Evolutionary conservation across 2,888 invertebrate genomes (phyloP), one percentile per base, ranked within the genome.

Genomic region (Acanthopleura granulata): DNA sequence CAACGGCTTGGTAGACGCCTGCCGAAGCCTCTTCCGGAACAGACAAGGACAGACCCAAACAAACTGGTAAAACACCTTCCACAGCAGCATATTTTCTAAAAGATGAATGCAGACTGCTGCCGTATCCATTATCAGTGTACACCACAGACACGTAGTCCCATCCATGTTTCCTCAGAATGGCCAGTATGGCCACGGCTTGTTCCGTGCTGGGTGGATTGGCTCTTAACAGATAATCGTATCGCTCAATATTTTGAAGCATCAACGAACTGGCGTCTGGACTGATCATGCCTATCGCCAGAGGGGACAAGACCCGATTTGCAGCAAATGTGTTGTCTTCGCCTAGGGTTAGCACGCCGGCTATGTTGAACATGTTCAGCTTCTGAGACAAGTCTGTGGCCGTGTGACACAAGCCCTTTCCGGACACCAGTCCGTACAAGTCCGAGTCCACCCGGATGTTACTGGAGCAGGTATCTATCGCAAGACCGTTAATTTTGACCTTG

Each of bases 231-330:
- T 85, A 85, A 11, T 83, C 81, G 74, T 83, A 85, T n/a, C 71
- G 72, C 18, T 73, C 77, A 15, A 77, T 74, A 71, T 85, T 78
- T 61, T 83, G 83, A 16, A 89, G 77, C 3, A 75, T 57, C 0
- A 77, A 70, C 1, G 84, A 83, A 9, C 82, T 79, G 0, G 88
- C 86, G 50, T 80, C 78, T 11, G 82, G 80, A 51, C 85, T 85
- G n/a, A 90, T 81, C 84, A 92, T 92, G 4, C 93, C 92, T 40
- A 93, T 90, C 74, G 91, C 87, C 82, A 92, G 91, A 11, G 92
- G 88, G 27, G 92, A 87, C 51, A 93, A 88, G 78, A 93, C 90
- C 75, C 92, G 91, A 3, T 89, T 85, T 0, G 88, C 87, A 11
- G 86, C 86, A 49, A 86, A 81, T 3, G 85, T 83, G 62, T 81